A percentile compares a stretch with the other conserved stretches of the same genome.
Conservation (phyloP, 2,797 vertebrate genomes). For the Ceryle rudis region DNA sequence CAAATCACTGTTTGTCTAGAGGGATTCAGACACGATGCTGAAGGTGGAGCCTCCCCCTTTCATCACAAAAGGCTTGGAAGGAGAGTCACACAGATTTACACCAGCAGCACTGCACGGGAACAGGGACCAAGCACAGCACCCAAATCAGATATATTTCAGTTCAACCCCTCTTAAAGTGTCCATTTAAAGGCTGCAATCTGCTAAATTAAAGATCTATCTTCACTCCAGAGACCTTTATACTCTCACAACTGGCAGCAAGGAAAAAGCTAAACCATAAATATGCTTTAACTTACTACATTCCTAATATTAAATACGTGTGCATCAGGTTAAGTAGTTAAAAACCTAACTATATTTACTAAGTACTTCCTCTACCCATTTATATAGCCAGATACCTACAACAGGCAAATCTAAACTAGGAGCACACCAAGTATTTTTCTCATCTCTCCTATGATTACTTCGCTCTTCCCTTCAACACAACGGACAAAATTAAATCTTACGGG, state of each 20-base stretch:
- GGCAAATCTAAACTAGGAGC: not conserved
- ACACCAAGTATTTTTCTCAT: not conserved
- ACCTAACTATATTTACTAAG: not conserved
- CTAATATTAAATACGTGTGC: not conserved
- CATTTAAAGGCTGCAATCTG: not conserved
- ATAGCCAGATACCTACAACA: accelerated
- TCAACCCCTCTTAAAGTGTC: not conserved
- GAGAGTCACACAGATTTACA: not conserved
- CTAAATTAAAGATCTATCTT: not conserved
- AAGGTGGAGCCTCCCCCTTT: not conserved
- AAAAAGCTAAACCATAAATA: not conserved
- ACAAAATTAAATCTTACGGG: not conserved
- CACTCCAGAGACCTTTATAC: not conserved
- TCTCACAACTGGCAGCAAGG: not conserved
- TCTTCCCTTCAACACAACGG: not conserved
- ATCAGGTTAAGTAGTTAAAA: not conserved
- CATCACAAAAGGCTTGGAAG: not conserved
- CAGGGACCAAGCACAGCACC: not conserved
- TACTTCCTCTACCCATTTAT: not conserved
- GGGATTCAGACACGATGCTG: not conserved
- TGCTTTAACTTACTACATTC: not conserved
- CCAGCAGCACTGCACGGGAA: not conserved
- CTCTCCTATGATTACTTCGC: not conserved
- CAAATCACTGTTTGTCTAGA: not conserved
- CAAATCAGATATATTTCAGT: not conserved